Base-by-base conservation (phyloP, 2,888 invertebrate species). In the Tineola bisselliella region DNA sequence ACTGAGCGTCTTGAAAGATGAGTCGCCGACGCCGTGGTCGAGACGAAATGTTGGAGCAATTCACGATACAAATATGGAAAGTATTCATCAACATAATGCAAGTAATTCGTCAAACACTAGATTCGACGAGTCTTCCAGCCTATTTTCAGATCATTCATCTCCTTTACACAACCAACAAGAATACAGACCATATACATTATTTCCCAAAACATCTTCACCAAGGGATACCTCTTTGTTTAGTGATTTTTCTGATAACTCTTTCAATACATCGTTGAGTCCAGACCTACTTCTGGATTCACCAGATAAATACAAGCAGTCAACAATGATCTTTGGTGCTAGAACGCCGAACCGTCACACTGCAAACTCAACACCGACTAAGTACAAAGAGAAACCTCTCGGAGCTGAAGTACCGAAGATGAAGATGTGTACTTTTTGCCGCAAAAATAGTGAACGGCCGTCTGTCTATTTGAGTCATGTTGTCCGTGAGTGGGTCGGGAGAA, bases 371-470 rank as follows among this genome's bases (percentile, higher is more conserved):
- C 18, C 54, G 1, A 54, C 25, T 19, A 25, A 54, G 6, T 48
- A 48, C n/a, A 15, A 19, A 12, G 18, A 19, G 8, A 30, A 56
- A n/a, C 2, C 2, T 30, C 2, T 6, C 19, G 58, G 33, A 5
- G 3, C 15, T 3, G 17, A 38, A 8, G 18, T 18, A n/a, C 58
- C 58, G 2, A 58, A 38, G 1, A 59, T 65, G 13, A 80, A 75
- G 57, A 71, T 81, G 67, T 84, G 86, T 61, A 77, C 77, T 0
- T 84, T 87, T 63, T 87, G 87, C 56, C 74, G 79, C 0, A 86
- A 86, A 64, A 87, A 87, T 63, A 86, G 86, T 0, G 87, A 87
- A 66, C 77, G 78, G 0, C 76, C 83, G 0, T 38, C 73, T 17
- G 82, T 87, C 5, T 87, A 81, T 59, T 76, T 73, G 72, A 77